These are phyloP conservation scores for Scelioninae gen. 2 DNA, from an alignment of 2,888 invertebrate species.

Conservation along the genomic window DNA sequence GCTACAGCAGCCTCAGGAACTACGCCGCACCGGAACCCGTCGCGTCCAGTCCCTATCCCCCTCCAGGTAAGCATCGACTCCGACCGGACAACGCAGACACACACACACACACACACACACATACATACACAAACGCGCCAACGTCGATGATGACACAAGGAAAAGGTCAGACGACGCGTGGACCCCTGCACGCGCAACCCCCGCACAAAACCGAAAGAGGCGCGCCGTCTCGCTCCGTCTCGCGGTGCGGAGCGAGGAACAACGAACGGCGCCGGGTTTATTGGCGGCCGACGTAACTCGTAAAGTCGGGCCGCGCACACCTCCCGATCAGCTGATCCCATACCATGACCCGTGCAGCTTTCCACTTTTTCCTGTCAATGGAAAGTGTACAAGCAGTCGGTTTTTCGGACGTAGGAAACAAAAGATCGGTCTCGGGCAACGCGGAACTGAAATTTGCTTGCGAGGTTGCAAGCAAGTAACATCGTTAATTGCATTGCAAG, in stretches of 20 bases:
- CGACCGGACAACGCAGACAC: neutral
- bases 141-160: too few species aligned
- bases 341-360: constrained; percentile 73
- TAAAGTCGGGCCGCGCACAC: constrained; percentile 75
- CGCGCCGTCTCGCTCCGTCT: constrained; percentile 56
- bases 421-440: too few species aligned
- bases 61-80: constrained; percentile 82
- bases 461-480: too few species aligned
- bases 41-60: constrained; percentile 85
- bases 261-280: constrained; percentile 74
- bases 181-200: too few species aligned
- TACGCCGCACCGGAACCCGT: constrained; percentile 84
- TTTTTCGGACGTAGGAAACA: too few species aligned
- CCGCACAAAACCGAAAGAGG: too few species aligned
- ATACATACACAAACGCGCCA: too few species aligned
- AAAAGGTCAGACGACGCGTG: too few species aligned
- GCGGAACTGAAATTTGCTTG: too few species aligned
- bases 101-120: neutral
- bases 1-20: constrained; percentile 83
- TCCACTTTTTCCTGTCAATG: constrained; percentile 61
- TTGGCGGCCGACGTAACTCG: constrained; percentile 76
- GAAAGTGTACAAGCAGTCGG: too few species aligned
- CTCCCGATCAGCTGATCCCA: constrained; percentile 76
- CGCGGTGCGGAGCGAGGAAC: constrained; percentile 73
- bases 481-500: too few species aligned